phyloP scores from a whole-genome alignment of 2,113 vertebrate species.

The Pelodiscus sinensis region DNA sequence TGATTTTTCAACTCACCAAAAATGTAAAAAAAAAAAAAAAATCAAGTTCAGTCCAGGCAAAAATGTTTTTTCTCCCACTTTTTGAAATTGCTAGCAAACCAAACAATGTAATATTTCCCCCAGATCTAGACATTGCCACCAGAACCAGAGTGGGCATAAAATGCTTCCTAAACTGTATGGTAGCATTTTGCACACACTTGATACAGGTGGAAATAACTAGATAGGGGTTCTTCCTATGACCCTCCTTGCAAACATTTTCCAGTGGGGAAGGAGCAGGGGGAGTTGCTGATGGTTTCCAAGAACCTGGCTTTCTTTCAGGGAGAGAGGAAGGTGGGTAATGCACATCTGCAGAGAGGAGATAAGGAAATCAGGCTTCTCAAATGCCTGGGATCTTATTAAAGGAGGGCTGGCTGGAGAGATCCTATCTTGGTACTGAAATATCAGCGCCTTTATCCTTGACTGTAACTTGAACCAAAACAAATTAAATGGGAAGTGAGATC shows the following conservation, averaged over 20 bases:
- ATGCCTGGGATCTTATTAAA: slow-evolving; percentile 11
- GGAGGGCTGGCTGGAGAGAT: slow-evolving; percentile 22
- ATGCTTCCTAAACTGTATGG: background rate
- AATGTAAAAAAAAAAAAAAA: background rate
- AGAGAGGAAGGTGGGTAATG: background rate
- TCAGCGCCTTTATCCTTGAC: background rate
- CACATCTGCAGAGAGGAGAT: slow-evolving; percentile 56
- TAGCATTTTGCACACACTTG: background rate
- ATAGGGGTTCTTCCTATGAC: background rate
- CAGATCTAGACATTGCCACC: background rate
- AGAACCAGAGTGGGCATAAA: background rate
- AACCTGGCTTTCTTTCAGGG: background rate
- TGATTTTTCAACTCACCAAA: background rate
- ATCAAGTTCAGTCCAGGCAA: background rate
- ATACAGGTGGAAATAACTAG: background rate
- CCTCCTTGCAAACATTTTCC: background rate
- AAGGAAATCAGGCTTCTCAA: background rate
- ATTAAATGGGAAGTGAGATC: accelerated
- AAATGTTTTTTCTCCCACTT: background rate
- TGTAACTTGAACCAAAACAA: background rate
- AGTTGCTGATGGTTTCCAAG: accelerated
- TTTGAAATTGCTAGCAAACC: background rate
- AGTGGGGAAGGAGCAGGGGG: background rate
- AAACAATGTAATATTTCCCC: background rate
- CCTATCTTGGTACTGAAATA: slow-evolving; percentile 13